Evolutionary conservation across 1,140 invertebrate genomes (phyloP).

Genomic region (Conus betulinus): DNA sequence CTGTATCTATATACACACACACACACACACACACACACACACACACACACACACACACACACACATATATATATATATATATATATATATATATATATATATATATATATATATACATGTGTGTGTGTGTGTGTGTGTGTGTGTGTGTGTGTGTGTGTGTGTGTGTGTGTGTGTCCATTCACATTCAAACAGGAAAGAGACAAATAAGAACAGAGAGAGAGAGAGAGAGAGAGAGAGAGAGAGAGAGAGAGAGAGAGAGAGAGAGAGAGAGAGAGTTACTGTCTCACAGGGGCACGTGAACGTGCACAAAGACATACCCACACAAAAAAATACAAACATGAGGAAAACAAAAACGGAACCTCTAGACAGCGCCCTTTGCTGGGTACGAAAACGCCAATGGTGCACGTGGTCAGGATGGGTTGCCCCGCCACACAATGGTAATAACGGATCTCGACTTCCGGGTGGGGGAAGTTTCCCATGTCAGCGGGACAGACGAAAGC

Average conservation of each 20-base stretch:
- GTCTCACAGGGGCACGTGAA: no score
- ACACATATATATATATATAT: no score
- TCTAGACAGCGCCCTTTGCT: slow-evolving; percentile 2
- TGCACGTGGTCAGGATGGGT: slow-evolving; percentile 1
- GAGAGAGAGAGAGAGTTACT: background rate
- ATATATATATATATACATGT: no score
- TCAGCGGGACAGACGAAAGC: slow-evolving; percentile 28
- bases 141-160: background rate
- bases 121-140: background rate
- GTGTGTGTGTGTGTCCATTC: background rate
- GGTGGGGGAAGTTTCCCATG: slow-evolving; percentile 29
- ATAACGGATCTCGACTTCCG: slow-evolving; percentile 11
- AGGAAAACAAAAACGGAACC: slow-evolving; percentile 6
- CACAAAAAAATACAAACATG: background rate
- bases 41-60: no score
- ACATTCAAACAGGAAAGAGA: background rate
- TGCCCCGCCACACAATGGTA: slow-evolving; percentile 16
- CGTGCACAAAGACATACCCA: background rate
- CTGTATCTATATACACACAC: no score
- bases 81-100: no score
- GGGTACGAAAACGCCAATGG: slow-evolving; percentile 7
- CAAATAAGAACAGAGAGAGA: no score
- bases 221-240: background rate
- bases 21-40: no score
- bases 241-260: background rate